Base-by-base conservation (phyloP, 92 coral and sea anemone species). In the Palythoa grandis region DNA sequence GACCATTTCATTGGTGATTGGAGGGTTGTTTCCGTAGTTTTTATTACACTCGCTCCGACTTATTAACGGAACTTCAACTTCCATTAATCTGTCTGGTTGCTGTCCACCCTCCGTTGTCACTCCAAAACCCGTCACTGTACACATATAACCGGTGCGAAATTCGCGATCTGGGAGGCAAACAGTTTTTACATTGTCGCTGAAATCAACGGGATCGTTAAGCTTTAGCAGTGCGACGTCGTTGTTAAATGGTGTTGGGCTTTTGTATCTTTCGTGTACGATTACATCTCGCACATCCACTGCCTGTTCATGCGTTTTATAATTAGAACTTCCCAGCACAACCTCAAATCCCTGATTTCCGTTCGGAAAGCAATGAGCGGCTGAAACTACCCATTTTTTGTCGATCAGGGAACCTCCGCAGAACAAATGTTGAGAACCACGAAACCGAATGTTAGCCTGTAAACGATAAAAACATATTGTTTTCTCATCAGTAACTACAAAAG, bases 381-480 rank as follows among this genome's bases (percentile, higher is more conserved):
- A 87, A 12, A 90, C 74, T 17, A 83, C 78, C 93, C 93, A 90
- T 14, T 87, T 70, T 29, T 86, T 88, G 86, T 90, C 86, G 79
- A 90, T 20, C 53, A 90, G 82, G 53, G 93, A 87, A 20, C 93
- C 90, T 14, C 93, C 90, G 58, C 93, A 90, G 75, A 90, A 90
- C 70, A 86, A 15, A 66, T 87, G 56, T 43, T 43, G 50, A 43
- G 50, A 43, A 43, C 50, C 50, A 5, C 9, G 6, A 5, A 5
- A 4, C 50, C 50, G 6, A 43, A 43, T 5, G 7, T 43, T 43
- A 43, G 50, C 50, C 50, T 43, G 6, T 1, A 43, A 43, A 43
- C 6, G 50, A 43, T 8, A 43, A 8, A 43, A 43, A 43, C 7
- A 43, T 43, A n/a, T n/a, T n/a, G n/a, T n/a, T n/a, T n/a, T n/a